A percentile compares a stretch with the other conserved stretches of the same genome.
These are phyloP conservation scores for Neria commutata DNA, from an alignment of 2,888 invertebrate genomes.

Conservation along the genomic window DNA sequence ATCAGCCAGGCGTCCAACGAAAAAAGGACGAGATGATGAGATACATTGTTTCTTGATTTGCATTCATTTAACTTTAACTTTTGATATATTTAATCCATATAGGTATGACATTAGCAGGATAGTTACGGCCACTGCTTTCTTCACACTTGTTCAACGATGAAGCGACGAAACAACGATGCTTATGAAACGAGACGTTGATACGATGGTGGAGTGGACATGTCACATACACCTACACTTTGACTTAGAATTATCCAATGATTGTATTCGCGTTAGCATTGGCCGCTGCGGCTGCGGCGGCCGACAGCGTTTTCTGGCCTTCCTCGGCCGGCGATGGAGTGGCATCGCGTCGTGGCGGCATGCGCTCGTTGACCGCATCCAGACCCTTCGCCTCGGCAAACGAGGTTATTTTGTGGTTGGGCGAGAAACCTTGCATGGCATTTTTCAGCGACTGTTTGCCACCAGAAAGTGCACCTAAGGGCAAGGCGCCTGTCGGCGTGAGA, in stretches of 20 bases:
- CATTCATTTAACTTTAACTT: conserved; percentile 14
- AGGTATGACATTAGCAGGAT: too few species aligned
- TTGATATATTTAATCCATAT: too few species aligned
- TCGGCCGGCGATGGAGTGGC: conserved; percentile 73
- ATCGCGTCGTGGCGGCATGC: conserved; percentile 95
- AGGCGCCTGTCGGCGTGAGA: conserved; percentile 95
- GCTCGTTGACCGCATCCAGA: conserved; percentile 97
- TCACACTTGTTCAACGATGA: not conserved
- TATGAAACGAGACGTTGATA: conserved; percentile 3
- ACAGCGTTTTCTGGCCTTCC: conserved; percentile 54
- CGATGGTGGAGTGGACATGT: not conserved
- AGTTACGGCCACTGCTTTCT: too few species aligned
- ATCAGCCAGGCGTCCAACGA: conserved; percentile 15
- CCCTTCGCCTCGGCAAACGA: conserved; percentile 99
- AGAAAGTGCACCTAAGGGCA: conserved; percentile 94
- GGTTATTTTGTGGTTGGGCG: conserved; percentile 96
- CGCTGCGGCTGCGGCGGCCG: conserved; percentile 55
- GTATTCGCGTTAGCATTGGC: conserved; percentile 56
- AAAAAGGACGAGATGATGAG: conserved; percentile 26
- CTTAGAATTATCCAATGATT: conserved; percentile 59
- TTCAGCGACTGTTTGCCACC: conserved; percentile 96
- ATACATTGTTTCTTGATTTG: conserved; percentile 5
- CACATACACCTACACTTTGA: too few species aligned
- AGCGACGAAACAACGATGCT: not conserved
- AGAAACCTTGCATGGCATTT: conserved; percentile 94